A percentile compares a stretch with the other conserved stretches of the same genome.
Evolutionary conservation across 2,888 invertebrate species (phyloP).

Genomic region (Tetrapedia diversipes): DNA sequence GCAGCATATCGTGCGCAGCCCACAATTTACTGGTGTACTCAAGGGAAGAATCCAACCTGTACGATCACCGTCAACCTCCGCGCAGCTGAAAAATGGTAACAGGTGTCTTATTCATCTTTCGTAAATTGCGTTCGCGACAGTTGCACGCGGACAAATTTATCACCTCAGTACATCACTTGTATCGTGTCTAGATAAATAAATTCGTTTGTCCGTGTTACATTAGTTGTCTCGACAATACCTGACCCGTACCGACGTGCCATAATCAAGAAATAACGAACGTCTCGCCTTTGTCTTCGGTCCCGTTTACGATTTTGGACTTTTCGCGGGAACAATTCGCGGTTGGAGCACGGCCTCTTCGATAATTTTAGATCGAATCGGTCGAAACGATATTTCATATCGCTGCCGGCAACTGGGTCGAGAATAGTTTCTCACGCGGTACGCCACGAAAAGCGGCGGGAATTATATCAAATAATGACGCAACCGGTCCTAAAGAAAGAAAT

Average conservation of each 20-base stretch:
- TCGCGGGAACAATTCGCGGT: not conserved
- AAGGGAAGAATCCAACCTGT: slow-evolving; percentile 1
- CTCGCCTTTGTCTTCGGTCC: not conserved
- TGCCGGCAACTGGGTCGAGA: slow-evolving; percentile 44
- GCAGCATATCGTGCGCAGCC: not conserved
- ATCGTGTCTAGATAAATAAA: slow-evolving; percentile 44
- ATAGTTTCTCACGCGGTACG: slow-evolving; percentile 36
- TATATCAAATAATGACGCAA: slow-evolving; percentile 61
- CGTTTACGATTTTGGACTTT: no score
- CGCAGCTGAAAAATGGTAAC: slow-evolving; percentile 45
- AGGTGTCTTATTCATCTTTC: slow-evolving; percentile 52
- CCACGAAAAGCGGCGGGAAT: slow-evolving; percentile 37
- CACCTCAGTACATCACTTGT: slow-evolving; percentile 36
- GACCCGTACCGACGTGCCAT: not conserved
- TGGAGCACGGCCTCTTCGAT: slow-evolving; percentile 9
- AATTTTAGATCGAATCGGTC: slow-evolving; percentile 48
- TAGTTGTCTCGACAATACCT: not conserved
- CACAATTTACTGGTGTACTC: slow-evolving; percentile 16
- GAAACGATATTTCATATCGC: slow-evolving; percentile 45
- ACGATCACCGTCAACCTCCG: not conserved
- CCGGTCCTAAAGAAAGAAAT: slow-evolving; percentile 60
- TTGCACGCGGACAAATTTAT: slow-evolving; percentile 45
- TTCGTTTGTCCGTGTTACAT: not conserved
- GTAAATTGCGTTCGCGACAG: slow-evolving; percentile 29
- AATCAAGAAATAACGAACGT: no score